Percentiles rank a stretch among this genome's conserved stretches.
Conservation (phyloP, 2,113 vertebrate species). For the Rallus limicola region DNA sequence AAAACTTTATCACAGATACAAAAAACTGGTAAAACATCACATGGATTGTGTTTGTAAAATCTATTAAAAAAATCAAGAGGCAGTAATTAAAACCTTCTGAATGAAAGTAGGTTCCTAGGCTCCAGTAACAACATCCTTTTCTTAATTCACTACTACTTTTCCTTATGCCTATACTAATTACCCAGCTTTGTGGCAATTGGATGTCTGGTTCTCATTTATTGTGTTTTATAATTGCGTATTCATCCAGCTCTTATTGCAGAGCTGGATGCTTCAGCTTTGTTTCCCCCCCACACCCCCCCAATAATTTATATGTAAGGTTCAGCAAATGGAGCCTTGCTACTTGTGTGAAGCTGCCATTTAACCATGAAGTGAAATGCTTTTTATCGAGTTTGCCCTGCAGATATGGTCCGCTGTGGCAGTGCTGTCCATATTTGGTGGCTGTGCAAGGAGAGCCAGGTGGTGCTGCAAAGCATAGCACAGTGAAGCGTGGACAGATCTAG, state of each 20-base stretch:
- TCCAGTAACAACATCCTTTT: background rate
- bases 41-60: background rate
- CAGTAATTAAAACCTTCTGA: background rate
- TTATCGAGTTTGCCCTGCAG: conserved; percentile 87
- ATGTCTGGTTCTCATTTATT: conserved; percentile 31
- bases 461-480: conserved; percentile 91
- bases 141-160: background rate
- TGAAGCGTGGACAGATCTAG: conserved; percentile 91
- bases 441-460: conserved; percentile 98
- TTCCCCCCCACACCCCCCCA: background rate
- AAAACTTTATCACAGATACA: background rate
- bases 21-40: background rate
- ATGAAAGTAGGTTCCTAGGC: background rate
- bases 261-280: conserved; percentile 47
- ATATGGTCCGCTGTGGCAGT: conserved; percentile 87
- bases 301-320: conserved; percentile 67
- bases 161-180: background rate
- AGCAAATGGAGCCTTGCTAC: conserved; percentile 77
- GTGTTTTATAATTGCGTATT: conserved; percentile 9
- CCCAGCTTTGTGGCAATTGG: background rate
- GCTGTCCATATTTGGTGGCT: conserved; percentile 95
- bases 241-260: background rate
- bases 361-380: conserved; percentile 79
- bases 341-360: conserved; percentile 84
- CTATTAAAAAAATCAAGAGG: background rate